Conservation (phyloP, 1,140 invertebrate species). For the Sitobion miscanthi region DNA sequence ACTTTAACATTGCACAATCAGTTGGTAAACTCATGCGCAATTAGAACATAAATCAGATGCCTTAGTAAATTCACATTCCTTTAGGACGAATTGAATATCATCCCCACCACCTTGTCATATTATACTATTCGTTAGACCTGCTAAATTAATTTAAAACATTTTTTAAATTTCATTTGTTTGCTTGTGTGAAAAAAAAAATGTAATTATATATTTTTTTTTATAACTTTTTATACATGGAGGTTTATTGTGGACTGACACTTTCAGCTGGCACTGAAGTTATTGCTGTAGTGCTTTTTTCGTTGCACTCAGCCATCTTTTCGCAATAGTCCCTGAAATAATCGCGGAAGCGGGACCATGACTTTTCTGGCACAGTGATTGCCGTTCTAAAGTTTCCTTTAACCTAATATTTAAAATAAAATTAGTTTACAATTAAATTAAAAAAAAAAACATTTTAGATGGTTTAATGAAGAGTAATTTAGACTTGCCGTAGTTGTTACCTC, state of each 20-base stretch:
- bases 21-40: slow-evolving; percentile 52
- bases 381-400: slow-evolving; percentile 97
- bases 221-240: slow-evolving; percentile 15
- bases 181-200: slow-evolving; percentile 37
- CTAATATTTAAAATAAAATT: slow-evolving; percentile 65
- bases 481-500: slow-evolving; percentile 73
- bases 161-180: slow-evolving; percentile 48
- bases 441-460: neutral
- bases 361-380: slow-evolving; percentile 96
- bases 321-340: slow-evolving; percentile 96
- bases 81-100: slow-evolving; percentile 43
- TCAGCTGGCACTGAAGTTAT: slow-evolving; percentile 54
- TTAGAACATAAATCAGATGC: slow-evolving; percentile 38
- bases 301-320: slow-evolving; percentile 83
- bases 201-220: slow-evolving; percentile 45
- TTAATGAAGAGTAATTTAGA: slow-evolving; percentile 42
- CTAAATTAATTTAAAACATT: slow-evolving; percentile 50
- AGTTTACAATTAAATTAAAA: neutral
- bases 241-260: slow-evolving; percentile 52
- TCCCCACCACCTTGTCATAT: slow-evolving; percentile 53
- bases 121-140: slow-evolving; percentile 49
- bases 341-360: slow-evolving; percentile 94
- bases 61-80: slow-evolving; percentile 47
- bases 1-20: slow-evolving; percentile 50
- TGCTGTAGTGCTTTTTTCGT: slow-evolving; percentile 61